Conservation (phyloP, 2,888 invertebrate species). For the Dynastes tityus region DNA sequence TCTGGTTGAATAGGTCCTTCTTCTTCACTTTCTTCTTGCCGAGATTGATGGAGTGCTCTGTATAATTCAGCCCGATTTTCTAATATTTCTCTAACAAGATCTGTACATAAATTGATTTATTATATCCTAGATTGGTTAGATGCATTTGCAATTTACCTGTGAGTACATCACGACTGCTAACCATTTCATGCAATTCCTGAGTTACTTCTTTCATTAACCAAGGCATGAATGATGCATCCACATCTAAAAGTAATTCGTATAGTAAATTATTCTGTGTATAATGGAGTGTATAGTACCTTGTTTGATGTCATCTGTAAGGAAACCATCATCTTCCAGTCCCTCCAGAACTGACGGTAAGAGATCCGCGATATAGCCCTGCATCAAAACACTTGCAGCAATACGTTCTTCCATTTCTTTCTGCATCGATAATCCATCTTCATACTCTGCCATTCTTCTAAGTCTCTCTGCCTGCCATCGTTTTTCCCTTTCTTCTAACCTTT, state of each 20-base stretch:
- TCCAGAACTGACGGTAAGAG: constrained; percentile 89
- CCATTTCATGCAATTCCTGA: constrained; percentile 84
- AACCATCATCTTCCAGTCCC: constrained; percentile 84
- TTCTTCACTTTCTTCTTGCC: constrained; percentile 60
- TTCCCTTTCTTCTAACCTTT: constrained; percentile 87
- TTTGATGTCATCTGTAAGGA: constrained; percentile 76
- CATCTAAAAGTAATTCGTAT: constrained; percentile 71
- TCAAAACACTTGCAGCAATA: constrained; percentile 86
- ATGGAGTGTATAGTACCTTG: constrained; percentile 69
- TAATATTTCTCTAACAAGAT: constrained; percentile 85
- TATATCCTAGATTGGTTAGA: not conserved
- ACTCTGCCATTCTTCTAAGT: constrained; percentile 82
- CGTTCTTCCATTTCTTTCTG: constrained; percentile 83
- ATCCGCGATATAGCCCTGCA: constrained; percentile 90
- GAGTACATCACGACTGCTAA: constrained; percentile 86
- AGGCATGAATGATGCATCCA: constrained; percentile 87
- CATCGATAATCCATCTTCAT: constrained; percentile 75
- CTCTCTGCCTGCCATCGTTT: constrained; percentile 79
- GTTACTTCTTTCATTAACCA: constrained; percentile 90
- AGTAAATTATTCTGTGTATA: not conserved
- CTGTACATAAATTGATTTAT: constrained; percentile 67
- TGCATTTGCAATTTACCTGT: constrained; percentile 73
- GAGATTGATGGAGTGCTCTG: constrained; percentile 69
- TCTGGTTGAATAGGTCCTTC: constrained; percentile 64
- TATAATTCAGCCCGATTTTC: constrained; percentile 81